Evolutionary conservation across 2,797 vertebrate genomes (phyloP).

Genomic region (Rhabdophis nuchalis): DNA sequence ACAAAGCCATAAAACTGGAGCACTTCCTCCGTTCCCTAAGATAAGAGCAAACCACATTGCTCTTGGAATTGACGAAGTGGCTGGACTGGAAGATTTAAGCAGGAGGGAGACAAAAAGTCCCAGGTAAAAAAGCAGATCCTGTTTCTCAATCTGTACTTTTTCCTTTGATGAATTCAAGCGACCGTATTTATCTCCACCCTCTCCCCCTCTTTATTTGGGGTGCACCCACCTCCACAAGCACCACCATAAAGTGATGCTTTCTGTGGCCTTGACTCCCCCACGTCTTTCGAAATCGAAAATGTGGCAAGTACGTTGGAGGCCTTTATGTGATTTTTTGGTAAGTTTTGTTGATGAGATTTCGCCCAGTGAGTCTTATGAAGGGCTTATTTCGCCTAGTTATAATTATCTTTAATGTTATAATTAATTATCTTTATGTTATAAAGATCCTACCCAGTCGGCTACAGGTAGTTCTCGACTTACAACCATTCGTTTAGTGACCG

Average conservation of each 20-base stretch:
- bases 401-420: no score
- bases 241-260: conserved; percentile 57
- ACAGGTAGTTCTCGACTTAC: not conserved
- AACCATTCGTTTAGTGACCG: not conserved
- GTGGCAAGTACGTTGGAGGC: not conserved
- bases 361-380: not conserved
- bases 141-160: conserved; percentile 28
- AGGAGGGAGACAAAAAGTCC: not conserved
- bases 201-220: conserved; percentile 52
- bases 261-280: conserved; percentile 56
- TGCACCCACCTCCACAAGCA: conserved; percentile 64
- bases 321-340: not conserved
- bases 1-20: conserved; percentile 42
- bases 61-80: not conserved
- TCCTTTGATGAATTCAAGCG: conserved; percentile 61
- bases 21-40: conserved; percentile 40
- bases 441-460: not conserved
- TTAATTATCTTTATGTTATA: not conserved
- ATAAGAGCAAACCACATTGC: conserved; percentile 39
- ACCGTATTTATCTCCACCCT: conserved; percentile 56
- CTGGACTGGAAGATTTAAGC: not conserved
- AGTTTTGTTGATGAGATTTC: not conserved
- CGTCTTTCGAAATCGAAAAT: conserved; percentile 46
- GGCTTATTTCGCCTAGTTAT: not conserved
- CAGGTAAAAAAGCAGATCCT: not conserved